Percentiles rank a stretch among this genome's conserved stretches.
Conservation (phyloP, 2,113 vertebrate genomes). For the Argyrosomus japonicus region DNA sequence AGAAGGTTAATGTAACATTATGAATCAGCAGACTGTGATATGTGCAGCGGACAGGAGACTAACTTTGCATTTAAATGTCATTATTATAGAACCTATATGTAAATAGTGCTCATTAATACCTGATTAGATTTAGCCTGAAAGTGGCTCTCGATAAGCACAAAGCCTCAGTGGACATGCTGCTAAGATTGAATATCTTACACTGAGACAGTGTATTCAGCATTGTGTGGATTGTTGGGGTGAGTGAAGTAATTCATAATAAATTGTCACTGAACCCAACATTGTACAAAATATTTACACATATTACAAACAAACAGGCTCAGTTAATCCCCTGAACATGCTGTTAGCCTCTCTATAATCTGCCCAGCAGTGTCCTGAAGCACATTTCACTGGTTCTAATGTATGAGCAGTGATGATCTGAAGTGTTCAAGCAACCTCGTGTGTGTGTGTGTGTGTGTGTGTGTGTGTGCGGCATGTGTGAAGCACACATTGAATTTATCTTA, state of each 20-base stretch:
- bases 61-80: not conserved
- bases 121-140: slow-evolving; percentile 10
- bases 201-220: not conserved
- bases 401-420: slow-evolving; percentile 41
- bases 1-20: not conserved
- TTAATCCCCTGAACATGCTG: slow-evolving; percentile 46
- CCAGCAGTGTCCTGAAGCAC: slow-evolving; percentile 16
- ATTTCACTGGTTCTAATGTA: slow-evolving; percentile 23
- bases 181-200: not conserved
- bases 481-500: slow-evolving; percentile 51
- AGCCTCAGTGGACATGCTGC: not conserved
- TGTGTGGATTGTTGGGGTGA: not conserved
- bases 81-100: not conserved
- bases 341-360: slow-evolving; percentile 30
- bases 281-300: slow-evolving; percentile 36
- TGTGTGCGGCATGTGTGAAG: slow-evolving; percentile 34
- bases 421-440: slow-evolving; percentile 22
- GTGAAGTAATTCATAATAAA: slow-evolving; percentile 21
- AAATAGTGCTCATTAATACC: not conserved
- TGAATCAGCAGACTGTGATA: slow-evolving; percentile 12
- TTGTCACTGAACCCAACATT: slow-evolving; percentile 2
- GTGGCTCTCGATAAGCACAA: not conserved
- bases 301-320: slow-evolving; percentile 20
- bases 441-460: not conserved
- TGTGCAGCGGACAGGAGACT: not conserved